phyloP scores from a whole-genome alignment of 2,888 invertebrate species.

The Xylota segnis region DNA sequence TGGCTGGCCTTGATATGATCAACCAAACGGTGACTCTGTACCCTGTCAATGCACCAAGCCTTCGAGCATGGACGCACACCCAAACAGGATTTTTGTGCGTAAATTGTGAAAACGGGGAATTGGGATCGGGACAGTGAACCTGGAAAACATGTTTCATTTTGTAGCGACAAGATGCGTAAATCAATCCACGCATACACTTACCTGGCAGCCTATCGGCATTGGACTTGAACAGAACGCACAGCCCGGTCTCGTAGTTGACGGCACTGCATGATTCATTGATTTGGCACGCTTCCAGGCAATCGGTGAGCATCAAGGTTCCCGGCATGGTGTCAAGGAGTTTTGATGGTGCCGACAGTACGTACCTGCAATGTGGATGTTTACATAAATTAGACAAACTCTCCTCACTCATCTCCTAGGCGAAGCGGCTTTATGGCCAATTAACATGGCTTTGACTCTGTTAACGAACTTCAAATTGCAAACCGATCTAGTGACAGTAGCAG shows the following conservation, averaged over 20 bases:
- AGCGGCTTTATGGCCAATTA: background rate
- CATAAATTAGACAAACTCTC: constrained; percentile 30
- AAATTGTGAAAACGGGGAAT: constrained; percentile 98
- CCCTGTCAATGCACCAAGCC: constrained; percentile 97
- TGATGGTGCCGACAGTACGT: constrained; percentile 95
- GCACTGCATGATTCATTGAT: constrained; percentile 95
- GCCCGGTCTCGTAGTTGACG: constrained; percentile 97
- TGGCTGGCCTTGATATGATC: constrained; percentile 92
- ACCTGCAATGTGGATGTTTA: constrained; percentile 82
- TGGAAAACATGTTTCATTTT: constrained; percentile 84
- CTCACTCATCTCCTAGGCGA: constrained; percentile 4
- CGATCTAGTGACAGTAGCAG: background rate
- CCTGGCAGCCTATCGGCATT: constrained; percentile 96
- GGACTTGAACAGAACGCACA: constrained; percentile 96
- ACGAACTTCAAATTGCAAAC: constrained; percentile 36
- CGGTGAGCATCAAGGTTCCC: constrained; percentile 96
- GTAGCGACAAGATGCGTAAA: constrained; percentile 65
- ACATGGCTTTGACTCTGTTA: background rate
- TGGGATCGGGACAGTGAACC: constrained; percentile 96
- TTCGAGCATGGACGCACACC: constrained; percentile 95
- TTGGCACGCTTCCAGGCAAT: constrained; percentile 97
- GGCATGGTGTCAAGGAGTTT: constrained; percentile 95
- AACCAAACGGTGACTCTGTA: constrained; percentile 93
- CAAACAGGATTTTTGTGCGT: constrained; percentile 97
- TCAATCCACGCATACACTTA: constrained; percentile 85